A percentile compares a stretch with the other conserved stretches of the same genome.
Conservation (phyloP, 2,797 vertebrate species). For the Carduelis carduelis region DNA sequence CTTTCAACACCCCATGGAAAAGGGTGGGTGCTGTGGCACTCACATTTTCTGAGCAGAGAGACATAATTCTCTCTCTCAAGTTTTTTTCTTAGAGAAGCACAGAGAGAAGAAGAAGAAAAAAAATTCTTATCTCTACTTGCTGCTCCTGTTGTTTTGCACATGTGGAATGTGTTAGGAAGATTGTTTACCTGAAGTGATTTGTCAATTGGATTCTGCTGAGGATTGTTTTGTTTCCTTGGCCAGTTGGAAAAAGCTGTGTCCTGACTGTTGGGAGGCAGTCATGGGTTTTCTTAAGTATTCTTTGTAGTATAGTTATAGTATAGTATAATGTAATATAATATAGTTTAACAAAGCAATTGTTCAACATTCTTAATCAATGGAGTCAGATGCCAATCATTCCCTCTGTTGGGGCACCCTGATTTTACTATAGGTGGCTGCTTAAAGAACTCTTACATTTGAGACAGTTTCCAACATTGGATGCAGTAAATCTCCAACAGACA, state of each 20-base stretch:
- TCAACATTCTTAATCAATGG: neutral
- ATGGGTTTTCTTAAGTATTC: neutral
- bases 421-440: neutral
- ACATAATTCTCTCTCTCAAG: neutral
- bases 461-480: neutral
- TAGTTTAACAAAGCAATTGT: neutral
- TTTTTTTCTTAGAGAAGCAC: neutral
- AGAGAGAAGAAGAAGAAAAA: neutral
- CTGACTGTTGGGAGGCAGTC: no score
- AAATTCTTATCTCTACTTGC: neutral
- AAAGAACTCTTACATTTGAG: neutral
- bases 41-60: neutral
- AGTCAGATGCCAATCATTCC: neutral
- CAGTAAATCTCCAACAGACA: neutral
- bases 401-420: accelerated
- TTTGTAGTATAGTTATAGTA: neutral
- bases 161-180: neutral
- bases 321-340: no score
- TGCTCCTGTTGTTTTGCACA: neutral
- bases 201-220: no score
- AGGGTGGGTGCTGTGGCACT: neutral
- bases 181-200: no score
- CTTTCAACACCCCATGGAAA: neutral
- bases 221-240: no score
- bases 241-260: no score